A percentile compares a stretch with the other conserved stretches of the same genome.
These are phyloP conservation scores for Galemys pyrenaicus DNA, from an alignment of 2,113 vertebrate species.

Conservation along the genomic window DNA sequence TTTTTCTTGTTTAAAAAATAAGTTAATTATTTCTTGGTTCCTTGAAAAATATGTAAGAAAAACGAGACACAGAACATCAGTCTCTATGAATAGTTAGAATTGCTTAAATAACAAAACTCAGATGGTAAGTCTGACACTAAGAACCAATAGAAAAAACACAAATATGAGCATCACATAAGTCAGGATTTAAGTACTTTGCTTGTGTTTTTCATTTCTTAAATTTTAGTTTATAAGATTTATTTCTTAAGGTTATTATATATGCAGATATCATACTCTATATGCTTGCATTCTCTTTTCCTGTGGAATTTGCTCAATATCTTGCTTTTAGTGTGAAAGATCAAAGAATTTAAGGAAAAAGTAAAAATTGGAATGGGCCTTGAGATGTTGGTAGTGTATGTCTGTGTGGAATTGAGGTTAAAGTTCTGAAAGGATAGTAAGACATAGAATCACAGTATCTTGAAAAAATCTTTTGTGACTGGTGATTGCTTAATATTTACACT, in stretches of 20 bases:
- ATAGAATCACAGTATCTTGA: neutral
- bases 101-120: neutral
- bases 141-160: neutral
- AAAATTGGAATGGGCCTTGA: neutral
- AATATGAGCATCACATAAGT: neutral
- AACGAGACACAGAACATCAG: neutral
- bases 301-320: neutral
- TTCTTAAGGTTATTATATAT: neutral
- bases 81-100: neutral
- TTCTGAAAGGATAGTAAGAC: neutral
- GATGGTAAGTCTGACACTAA: neutral
- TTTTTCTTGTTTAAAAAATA: slow-evolving; percentile 13
- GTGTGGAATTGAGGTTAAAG: neutral
- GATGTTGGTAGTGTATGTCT: neutral
- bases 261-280: neutral
- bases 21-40: neutral
- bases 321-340: neutral
- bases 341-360: neutral
- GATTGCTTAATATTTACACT: neutral
- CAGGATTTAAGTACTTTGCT: neutral
- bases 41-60: slow-evolving; percentile 18
- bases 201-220: neutral
- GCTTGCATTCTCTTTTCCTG: neutral
- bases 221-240: neutral
- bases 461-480: neutral